A percentile compares a stretch with the other conserved stretches of the same genome.
phyloP scores from a whole-genome alignment of 2,888 invertebrate genomes.

The Hylaea fasciaria region DNA sequence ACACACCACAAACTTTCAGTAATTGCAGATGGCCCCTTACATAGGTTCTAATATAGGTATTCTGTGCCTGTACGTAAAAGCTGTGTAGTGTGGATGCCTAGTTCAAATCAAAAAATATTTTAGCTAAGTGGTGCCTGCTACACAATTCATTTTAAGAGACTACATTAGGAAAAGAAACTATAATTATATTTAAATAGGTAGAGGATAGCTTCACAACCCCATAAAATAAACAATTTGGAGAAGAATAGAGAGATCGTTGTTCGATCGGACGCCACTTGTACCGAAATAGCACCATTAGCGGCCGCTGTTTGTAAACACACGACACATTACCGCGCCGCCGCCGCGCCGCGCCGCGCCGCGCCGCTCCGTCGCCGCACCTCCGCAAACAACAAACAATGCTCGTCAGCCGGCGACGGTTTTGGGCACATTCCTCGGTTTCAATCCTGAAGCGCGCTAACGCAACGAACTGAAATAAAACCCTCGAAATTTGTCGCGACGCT shows the following conservation, averaged over 20 bases:
- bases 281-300: slow-evolving; percentile 74
- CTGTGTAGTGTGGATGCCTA: no score
- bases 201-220: slow-evolving; percentile 7
- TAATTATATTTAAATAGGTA: neutral
- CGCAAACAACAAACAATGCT: slow-evolving; percentile 36
- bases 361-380: slow-evolving; percentile 34
- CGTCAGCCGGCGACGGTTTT: slow-evolving; percentile 39
- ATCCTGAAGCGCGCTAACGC: slow-evolving; percentile 56
- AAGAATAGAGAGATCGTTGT: slow-evolving; percentile 41
- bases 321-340: slow-evolving; percentile 18
- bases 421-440: slow-evolving; percentile 61
- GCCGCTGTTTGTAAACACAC: slow-evolving; percentile 72
- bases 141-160: no score
- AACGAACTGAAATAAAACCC: slow-evolving; percentile 59
- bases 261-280: slow-evolving; percentile 37
- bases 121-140: no score
- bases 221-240: slow-evolving; percentile 32
- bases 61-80: no score
- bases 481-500: slow-evolving; percentile 68
- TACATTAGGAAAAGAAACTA: no score
- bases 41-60: no score
- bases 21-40: no score
- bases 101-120: no score
- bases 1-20: no score
- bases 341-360: slow-evolving; percentile 41